A percentile compares a stretch with the other conserved stretches of the same genome.
Evolutionary conservation across 2,888 invertebrate genomes (phyloP).

Genomic region (Ochropacha duplaris): DNA sequence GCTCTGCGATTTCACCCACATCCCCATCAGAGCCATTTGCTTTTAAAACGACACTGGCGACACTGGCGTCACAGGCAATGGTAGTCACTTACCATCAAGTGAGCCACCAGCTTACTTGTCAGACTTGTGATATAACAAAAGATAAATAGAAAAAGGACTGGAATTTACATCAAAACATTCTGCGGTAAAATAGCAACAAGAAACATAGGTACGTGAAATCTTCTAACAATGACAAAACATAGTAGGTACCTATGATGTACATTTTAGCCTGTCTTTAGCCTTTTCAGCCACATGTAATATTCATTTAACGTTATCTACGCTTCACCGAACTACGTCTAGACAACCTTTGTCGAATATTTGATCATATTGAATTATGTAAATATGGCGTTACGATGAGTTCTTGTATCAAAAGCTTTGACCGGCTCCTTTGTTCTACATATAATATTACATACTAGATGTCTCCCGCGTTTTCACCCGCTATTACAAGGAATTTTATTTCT

Average conservation of each 20-base stretch:
- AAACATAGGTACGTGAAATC: too few relatives aligned
- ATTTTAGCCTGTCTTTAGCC: background rate
- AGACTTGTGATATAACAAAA: too few relatives aligned
- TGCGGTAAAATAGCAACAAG: background rate
- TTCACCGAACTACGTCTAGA: background rate
- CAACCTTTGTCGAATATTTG: background rate
- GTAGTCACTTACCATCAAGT: too few relatives aligned
- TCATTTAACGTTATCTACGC: background rate
- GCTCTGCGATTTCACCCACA: too few relatives aligned
- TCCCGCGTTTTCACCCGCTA: too few relatives aligned
- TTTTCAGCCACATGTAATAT: background rate
- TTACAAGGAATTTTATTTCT: too few relatives aligned
- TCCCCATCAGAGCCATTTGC: too few relatives aligned
- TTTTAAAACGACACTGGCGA: too few relatives aligned
- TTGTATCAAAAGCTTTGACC: background rate
- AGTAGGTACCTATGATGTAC: background rate
- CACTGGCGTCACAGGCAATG: too few relatives aligned
- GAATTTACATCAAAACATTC: background rate
- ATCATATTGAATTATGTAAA: background rate
- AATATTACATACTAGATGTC: too few relatives aligned
- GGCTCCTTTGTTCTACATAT: background rate
- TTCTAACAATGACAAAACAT: background rate
- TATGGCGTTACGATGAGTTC: background rate
- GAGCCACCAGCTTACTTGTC: too few relatives aligned
- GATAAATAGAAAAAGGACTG: too few relatives aligned